phyloP scores from a whole-genome alignment of 1,140 invertebrate species.

The Temnothorax longispinosus region DNA sequence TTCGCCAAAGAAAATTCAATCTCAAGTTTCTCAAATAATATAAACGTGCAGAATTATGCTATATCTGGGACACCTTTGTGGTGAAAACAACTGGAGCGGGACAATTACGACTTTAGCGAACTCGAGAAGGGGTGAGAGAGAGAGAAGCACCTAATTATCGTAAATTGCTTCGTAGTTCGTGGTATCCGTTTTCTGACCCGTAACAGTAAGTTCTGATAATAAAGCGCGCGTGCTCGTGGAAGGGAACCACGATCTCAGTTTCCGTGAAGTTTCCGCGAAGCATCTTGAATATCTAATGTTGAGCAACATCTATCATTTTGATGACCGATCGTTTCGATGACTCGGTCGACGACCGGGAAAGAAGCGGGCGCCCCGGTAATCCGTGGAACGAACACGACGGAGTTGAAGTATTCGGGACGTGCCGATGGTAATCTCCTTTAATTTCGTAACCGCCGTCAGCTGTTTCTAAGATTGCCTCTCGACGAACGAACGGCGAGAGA shows the following conservation, averaged over 20 bases:
- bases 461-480: constrained; percentile 53
- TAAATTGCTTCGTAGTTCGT: constrained; percentile 49
- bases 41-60: constrained; percentile 23
- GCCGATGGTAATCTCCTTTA: constrained; percentile 47
- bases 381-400: constrained; percentile 21
- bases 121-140: not conserved
- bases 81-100: constrained; percentile 26
- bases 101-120: constrained; percentile 57
- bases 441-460: constrained; percentile 57
- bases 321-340: constrained; percentile 37
- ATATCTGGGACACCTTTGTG: constrained; percentile 17
- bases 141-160: constrained; percentile 54
- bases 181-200: constrained; percentile 49
- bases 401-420: constrained; percentile 17
- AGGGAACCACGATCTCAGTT: not conserved
- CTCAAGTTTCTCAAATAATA: constrained; percentile 26
- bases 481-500: not conserved
- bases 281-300: not conserved
- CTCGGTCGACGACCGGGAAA: not conserved
- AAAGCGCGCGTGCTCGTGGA: not conserved
- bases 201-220: constrained; percentile 52
- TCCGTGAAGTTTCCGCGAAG: constrained; percentile 10
- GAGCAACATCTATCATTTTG: constrained; percentile 1
- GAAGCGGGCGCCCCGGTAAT: not conserved
- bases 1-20: constrained; percentile 35